These are phyloP conservation scores for Eucidaris tribuloides DNA, from an alignment of 35 echinoderm and acorn worm species.

Conservation along the genomic window DNA sequence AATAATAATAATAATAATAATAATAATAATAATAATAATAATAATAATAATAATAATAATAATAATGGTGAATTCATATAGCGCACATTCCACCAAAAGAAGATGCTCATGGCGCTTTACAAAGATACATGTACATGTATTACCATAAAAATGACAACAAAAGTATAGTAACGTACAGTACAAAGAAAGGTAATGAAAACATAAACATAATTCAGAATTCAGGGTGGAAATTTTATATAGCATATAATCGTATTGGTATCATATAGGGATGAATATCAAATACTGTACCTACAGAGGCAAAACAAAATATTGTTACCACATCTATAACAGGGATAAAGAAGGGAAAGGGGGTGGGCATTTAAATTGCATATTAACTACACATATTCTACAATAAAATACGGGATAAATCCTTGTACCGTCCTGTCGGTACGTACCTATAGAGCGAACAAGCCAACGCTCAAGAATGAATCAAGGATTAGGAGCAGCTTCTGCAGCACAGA, in stretches of 20 bases:
- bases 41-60: slow-evolving; percentile 1
- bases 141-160: no score
- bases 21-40: slow-evolving; percentile 1
- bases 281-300: background rate
- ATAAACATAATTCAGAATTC: no score
- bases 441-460: no score
- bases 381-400: background rate
- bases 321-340: background rate
- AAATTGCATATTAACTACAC: background rate
- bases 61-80: no score
- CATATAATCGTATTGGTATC: background rate
- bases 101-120: no score
- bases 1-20: background rate
- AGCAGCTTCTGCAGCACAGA: no score
- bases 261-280: background rate
- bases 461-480: no score
- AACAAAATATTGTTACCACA: background rate
- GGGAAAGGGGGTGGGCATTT: background rate
- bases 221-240: background rate
- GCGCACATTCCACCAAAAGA: no score
- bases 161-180: background rate
- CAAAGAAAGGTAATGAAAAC: no score
- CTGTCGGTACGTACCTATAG: no score
- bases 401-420: no score
- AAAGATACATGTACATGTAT: background rate